Evolutionary conservation across 1,140 invertebrate species (phyloP).

Genomic region (Zaprionus africanus): DNA sequence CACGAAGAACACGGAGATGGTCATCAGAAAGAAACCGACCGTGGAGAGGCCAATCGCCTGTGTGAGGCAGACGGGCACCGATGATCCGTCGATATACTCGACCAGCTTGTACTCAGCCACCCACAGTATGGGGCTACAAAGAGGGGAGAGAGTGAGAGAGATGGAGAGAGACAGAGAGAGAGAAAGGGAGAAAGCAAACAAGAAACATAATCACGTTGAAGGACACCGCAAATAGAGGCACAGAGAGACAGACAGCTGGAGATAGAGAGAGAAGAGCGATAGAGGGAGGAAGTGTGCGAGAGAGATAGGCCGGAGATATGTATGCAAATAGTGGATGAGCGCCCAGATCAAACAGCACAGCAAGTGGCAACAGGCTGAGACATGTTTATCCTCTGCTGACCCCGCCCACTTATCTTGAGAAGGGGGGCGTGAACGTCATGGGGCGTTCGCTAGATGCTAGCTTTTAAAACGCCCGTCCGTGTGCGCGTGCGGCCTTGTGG

Average conservation of each 20-base stretch:
- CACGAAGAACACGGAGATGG: constrained; percentile 93
- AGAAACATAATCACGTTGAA: constrained; percentile 60
- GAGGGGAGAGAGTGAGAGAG: constrained; percentile 28
- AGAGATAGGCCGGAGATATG: constrained; percentile 1
- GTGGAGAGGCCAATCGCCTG: constrained; percentile 90
- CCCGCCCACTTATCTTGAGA: background rate
- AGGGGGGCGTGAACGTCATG: constrained; percentile 35
- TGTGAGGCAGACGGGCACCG: constrained; percentile 90
- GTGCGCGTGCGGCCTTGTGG: constrained; percentile 30
- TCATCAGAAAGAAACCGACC: constrained; percentile 91
- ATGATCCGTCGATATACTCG: constrained; percentile 89
- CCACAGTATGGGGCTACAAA: constrained; percentile 90
- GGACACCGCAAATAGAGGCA: background rate
- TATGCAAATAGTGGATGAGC: constrained; percentile 23
- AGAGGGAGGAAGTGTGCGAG: constrained; percentile 16
- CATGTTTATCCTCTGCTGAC: constrained; percentile 27
- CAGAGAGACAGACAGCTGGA: constrained; percentile 15
- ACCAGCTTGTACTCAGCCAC: constrained; percentile 90
- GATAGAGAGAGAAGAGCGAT: constrained; percentile 43
- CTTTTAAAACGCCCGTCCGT: constrained; percentile 54
- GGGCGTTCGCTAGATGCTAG: constrained; percentile 11
- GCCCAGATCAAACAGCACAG: constrained; percentile 18
- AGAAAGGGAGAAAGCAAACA: constrained; percentile 58
- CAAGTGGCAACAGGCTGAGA: constrained; percentile 54
- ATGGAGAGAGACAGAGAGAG: constrained; percentile 34